Percentiles rank a stretch among this genome's conserved stretches.
phyloP scores from a whole-genome alignment of 2,797 vertebrate species.

The Peromyscus aztecus region DNA sequence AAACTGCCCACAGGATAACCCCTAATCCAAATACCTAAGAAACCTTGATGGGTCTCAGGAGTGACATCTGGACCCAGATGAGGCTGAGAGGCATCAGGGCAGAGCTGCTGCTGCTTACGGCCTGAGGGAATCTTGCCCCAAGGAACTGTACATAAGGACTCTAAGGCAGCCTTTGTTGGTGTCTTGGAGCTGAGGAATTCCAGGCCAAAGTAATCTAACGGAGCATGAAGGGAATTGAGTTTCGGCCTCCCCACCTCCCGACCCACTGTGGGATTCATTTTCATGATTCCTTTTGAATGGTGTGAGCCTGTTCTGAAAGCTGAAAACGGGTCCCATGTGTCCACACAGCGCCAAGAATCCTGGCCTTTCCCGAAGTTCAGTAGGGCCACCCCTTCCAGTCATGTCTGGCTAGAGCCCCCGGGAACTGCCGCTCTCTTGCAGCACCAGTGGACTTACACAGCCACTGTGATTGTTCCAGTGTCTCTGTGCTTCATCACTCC shows the following conservation, averaged over 20 bases:
- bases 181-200: background rate
- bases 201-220: conserved; percentile 49
- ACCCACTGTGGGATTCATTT: background rate
- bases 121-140: background rate
- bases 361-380: conserved; percentile 17
- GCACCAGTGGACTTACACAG: background rate
- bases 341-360: background rate
- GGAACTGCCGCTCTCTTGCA: background rate
- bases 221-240: conserved; percentile 44
- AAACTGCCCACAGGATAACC: conserved; percentile 36
- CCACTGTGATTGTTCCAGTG: background rate
- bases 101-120: background rate
- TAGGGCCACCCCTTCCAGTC: background rate
- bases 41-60: background rate
- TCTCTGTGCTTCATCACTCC: background rate
- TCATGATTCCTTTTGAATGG: conserved; percentile 65
- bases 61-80: background rate
- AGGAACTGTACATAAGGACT: background rate
- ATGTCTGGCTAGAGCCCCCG: conserved; percentile 10
- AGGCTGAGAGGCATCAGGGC: background rate
- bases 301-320: conserved; percentile 54
- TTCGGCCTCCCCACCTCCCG: background rate
- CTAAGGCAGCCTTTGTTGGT: conserved; percentile 57
- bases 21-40: conserved; percentile 61
- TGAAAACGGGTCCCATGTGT: conserved; percentile 35